Evolutionary conservation across 2,113 vertebrate species (phyloP).

Genomic region (Nymphicus hollandicus): DNA sequence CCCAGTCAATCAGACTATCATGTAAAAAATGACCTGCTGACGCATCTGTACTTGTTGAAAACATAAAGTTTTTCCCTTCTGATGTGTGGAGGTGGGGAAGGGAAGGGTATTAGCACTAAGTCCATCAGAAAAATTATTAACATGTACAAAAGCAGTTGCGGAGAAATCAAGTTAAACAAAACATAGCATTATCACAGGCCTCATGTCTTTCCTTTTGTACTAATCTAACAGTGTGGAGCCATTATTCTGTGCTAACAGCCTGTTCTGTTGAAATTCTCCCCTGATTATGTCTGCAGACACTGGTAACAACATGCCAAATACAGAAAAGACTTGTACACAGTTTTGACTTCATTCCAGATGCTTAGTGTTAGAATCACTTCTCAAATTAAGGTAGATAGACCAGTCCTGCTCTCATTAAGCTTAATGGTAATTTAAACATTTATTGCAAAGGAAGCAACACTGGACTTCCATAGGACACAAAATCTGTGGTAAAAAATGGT

Average conservation of each 20-base stretch:
- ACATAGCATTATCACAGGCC: not conserved
- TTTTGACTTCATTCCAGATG: not conserved
- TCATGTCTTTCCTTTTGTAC: not conserved
- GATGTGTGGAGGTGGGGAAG: fast-evolving
- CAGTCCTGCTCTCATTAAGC: not conserved
- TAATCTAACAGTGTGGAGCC: not conserved
- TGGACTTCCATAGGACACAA: not conserved
- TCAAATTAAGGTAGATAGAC: not conserved
- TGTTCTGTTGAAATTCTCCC: not conserved
- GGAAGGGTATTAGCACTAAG: not conserved
- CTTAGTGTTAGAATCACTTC: not conserved
- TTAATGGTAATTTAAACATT: not conserved
- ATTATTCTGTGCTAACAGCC: not conserved
- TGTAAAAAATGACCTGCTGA: not conserved
- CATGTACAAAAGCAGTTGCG: not conserved
- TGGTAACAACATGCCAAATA: not conserved
- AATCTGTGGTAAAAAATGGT: not conserved
- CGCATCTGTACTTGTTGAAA: not conserved
- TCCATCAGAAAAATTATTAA: not conserved
- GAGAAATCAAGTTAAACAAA: not conserved
- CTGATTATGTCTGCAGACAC: not conserved
- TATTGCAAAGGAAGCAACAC: not conserved
- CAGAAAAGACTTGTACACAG: not conserved
- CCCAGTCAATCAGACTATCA: not conserved
- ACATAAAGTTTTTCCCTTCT: not conserved